Evolutionary conservation across 2,113 vertebrate genomes (phyloP).

Genomic region (Ursus arctos): DNA sequence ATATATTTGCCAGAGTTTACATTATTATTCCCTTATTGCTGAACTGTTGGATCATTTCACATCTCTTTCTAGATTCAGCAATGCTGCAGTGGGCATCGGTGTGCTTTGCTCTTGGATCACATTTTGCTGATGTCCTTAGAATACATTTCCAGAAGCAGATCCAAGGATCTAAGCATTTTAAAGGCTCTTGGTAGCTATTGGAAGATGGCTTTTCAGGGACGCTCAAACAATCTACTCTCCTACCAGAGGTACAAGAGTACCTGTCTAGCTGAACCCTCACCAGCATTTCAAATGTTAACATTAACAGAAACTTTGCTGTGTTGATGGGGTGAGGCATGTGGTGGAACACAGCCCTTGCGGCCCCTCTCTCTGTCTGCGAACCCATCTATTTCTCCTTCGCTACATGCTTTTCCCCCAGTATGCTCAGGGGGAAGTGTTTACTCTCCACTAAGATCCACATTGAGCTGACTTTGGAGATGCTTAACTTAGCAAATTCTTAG

Average conservation of each 20-base stretch:
- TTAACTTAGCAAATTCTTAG: not conserved
- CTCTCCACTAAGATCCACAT: not conserved
- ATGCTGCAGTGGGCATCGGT: not conserved
- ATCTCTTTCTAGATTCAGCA: not conserved
- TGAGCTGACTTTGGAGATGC: slow-evolving; percentile 5
- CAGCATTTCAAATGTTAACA: not conserved
- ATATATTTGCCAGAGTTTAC: not conserved
- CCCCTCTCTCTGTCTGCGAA: not conserved
- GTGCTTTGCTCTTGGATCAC: not conserved
- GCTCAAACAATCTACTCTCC: not conserved
- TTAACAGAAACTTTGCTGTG: not conserved
- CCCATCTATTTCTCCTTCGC: not conserved
- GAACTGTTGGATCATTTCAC: not conserved
- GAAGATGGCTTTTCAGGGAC: not conserved
- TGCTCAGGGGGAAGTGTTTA: not conserved
- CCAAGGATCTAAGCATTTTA: not conserved
- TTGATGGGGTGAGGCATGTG: not conserved
- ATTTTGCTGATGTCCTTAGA: slow-evolving; percentile 43
- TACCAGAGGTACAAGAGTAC: not conserved
- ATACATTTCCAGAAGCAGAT: not conserved
- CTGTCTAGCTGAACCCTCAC: not conserved
- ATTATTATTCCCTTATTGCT: not conserved
- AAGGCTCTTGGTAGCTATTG: not conserved
- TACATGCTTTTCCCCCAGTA: not conserved
- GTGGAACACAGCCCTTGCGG: not conserved